phyloP scores from a whole-genome alignment of 2,888 invertebrate species.

The Cecidostiba fungosa region DNA sequence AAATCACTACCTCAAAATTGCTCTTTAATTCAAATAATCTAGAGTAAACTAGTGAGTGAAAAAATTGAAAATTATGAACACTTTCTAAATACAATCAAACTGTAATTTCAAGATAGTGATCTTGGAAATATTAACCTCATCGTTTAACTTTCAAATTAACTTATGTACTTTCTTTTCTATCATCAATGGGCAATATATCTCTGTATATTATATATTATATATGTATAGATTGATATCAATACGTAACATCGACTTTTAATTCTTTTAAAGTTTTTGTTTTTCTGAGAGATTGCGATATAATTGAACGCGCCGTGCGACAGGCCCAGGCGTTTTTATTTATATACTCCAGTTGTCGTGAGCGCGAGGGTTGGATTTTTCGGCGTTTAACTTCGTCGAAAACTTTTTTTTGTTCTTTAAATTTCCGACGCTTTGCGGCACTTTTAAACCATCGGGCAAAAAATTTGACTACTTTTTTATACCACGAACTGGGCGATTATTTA shows the following conservation, averaged over 20 bases:
- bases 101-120: constrained; percentile 31
- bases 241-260: constrained; percentile 72
- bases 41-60: background rate
- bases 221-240: constrained; percentile 76
- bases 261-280: constrained; percentile 63
- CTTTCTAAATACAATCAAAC: constrained; percentile 9
- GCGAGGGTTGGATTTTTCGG: constrained; percentile 24
- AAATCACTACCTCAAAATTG: constrained; percentile 43
- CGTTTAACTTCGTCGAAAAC: constrained; percentile 28
- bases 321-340: background rate
- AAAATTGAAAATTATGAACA: background rate
- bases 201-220: constrained; percentile 61
- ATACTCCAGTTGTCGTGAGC: background rate
- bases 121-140: constrained; percentile 19
- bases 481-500: constrained; percentile 30
- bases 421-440: constrained; percentile 33
- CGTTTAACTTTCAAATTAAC: constrained; percentile 47
- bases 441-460: constrained; percentile 26
- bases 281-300: constrained; percentile 66
- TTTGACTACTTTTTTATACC: constrained; percentile 43
- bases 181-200: constrained; percentile 58
- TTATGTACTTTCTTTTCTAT: constrained; percentile 48
- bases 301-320: constrained; percentile 60
- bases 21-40: constrained; percentile 27
- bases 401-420: background rate